phyloP scores from a whole-genome alignment of 2,888 invertebrate species.

The Steinernema scapterisci region DNA sequence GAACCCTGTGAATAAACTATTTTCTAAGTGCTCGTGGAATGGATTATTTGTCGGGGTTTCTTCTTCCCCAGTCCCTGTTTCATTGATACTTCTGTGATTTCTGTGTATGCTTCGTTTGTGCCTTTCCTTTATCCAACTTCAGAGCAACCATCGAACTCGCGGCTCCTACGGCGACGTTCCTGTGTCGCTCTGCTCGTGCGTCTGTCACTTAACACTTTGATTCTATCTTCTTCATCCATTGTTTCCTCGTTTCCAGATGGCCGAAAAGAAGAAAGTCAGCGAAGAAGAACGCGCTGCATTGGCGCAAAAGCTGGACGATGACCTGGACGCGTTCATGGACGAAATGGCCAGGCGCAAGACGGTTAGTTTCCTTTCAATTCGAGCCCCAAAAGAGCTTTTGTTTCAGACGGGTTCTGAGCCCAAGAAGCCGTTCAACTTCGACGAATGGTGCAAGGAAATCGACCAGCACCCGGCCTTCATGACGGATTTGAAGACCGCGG shows the following conservation, averaged over 20 bases:
- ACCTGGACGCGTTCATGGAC: conserved; percentile 62
- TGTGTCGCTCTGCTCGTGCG: not conserved
- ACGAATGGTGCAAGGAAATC: conserved; percentile 62
- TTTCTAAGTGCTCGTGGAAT: too few species aligned
- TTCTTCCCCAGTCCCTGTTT: too few species aligned
- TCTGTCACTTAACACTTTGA: not conserved
- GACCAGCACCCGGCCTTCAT: conserved; percentile 66
- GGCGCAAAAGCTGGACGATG: conserved; percentile 60
- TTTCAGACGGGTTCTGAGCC: not conserved
- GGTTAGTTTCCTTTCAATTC: not conserved
- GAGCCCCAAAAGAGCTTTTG: not conserved
- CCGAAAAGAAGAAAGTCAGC: conserved; percentile 36
- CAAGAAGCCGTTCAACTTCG: conserved; percentile 63
- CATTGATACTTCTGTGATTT: too few species aligned
- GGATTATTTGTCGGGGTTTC: too few species aligned
- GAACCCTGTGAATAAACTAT: too few species aligned
- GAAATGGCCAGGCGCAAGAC: conserved; percentile 59
- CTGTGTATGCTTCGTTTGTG: too few species aligned
- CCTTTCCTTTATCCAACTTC: too few species aligned
- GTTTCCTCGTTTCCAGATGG: not conserved
- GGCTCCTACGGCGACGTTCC: not conserved
- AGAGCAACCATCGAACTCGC: too few species aligned
- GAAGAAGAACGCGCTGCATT: conserved; percentile 56
- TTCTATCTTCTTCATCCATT: not conserved
- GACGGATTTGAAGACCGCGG: conserved; percentile 50